Percentiles rank a stretch among this genome's conserved stretches.
Conservation (phyloP, 2,113 vertebrate species). For the Halichoeres trimaculatus region DNA sequence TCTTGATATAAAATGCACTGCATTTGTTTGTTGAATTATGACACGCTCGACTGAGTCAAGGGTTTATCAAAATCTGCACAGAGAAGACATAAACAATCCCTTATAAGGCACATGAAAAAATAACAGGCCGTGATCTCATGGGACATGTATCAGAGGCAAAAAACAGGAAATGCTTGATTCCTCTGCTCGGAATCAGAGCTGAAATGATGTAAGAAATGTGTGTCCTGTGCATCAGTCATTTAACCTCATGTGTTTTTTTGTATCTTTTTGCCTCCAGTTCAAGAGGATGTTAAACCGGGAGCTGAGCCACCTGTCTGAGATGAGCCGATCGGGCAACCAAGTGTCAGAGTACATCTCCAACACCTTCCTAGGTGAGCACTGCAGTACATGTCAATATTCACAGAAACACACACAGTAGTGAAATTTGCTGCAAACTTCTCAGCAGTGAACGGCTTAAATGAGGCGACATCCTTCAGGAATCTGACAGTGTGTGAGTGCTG, state of each 20-base stretch:
- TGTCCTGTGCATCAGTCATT: neutral
- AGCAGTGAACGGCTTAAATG: too few relatives aligned
- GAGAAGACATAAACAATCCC: slow-evolving; percentile 39
- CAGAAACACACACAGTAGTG: neutral
- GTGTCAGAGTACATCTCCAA: slow-evolving; percentile 99
- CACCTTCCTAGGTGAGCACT: slow-evolving; percentile 95
- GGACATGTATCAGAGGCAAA: slow-evolving; percentile 49
- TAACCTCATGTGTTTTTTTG: slow-evolving; percentile 10
- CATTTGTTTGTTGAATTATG: slow-evolving; percentile 33
- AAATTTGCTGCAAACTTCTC: neutral
- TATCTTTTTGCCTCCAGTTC: slow-evolving; percentile 87
- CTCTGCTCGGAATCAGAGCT: slow-evolving; percentile 1
- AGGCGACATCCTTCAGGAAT: neutral
- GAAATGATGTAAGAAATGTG: neutral
- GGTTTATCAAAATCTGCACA: slow-evolving; percentile 19
- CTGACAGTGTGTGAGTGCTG: neutral
- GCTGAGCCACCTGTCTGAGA: slow-evolving; percentile 97
- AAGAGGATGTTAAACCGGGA: slow-evolving; percentile 99
- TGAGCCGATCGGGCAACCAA: slow-evolving; percentile 98
- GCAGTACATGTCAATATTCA: slow-evolving; percentile 35
- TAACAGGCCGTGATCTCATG: slow-evolving; percentile 28
- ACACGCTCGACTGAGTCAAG: neutral
- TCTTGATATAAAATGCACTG: neutral
- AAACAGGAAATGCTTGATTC: slow-evolving; percentile 47
- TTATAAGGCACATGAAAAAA: slow-evolving; percentile 34